phyloP scores from a whole-genome alignment of 2,888 invertebrate species.

The Mamestra brassicae region DNA sequence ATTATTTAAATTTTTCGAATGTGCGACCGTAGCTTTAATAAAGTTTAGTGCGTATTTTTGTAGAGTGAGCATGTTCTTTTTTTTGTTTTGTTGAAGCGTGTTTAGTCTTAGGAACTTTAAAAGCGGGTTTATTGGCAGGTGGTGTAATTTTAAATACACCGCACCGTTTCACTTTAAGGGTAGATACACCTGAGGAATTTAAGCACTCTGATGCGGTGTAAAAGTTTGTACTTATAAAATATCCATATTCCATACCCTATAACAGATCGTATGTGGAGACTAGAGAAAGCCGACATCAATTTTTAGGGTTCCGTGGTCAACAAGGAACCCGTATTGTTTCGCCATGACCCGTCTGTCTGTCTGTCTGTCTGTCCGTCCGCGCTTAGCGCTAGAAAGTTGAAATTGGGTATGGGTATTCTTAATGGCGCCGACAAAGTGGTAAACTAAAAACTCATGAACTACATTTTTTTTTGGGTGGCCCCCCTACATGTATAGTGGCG shows the following conservation, averaged over 20 bases:
- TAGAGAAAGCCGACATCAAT: too few relatives aligned
- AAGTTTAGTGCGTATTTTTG: not conserved
- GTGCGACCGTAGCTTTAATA: not conserved
- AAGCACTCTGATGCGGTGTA: not conserved
- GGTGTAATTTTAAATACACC: not conserved
- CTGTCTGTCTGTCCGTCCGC: not conserved
- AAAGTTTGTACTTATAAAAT: not conserved
- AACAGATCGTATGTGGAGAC: too few relatives aligned
- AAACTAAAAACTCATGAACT: too few relatives aligned
- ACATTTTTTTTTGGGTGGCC: too few relatives aligned
- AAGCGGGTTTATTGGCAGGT: slow-evolving; percentile 13
- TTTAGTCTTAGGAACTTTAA: not conserved
- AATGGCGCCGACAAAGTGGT: too few relatives aligned
- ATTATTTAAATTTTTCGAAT: slow-evolving; percentile 26
- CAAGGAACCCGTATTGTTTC: too few relatives aligned
- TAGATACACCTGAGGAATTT: not conserved
- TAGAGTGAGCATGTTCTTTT: not conserved
- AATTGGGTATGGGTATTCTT: too few relatives aligned
- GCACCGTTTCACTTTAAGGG: not conserved
- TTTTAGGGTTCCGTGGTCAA: too few relatives aligned
- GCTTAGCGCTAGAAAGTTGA: too few relatives aligned
- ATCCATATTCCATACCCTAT: too few relatives aligned
- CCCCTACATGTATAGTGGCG: too few relatives aligned
- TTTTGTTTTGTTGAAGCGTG: slow-evolving; percentile 1
- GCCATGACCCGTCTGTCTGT: not conserved